These are phyloP conservation scores for Colossoma macropomum DNA, from an alignment of 2,113 vertebrate species.

Conservation along the genomic window DNA sequence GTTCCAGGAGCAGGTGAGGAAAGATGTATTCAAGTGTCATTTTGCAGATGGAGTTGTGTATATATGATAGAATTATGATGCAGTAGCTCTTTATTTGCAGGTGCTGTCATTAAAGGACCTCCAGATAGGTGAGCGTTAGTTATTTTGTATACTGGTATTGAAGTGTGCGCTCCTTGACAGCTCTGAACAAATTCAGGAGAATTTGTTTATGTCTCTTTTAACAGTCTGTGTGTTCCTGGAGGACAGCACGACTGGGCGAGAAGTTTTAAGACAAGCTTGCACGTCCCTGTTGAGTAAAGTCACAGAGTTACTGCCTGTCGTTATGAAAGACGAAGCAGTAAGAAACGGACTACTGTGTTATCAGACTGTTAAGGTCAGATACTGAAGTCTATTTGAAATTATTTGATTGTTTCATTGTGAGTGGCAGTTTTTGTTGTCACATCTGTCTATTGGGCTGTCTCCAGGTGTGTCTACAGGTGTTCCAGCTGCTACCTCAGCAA, in stretches of 20 bases:
- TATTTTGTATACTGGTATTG: not conserved
- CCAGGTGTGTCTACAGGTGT: conserved; percentile 87
- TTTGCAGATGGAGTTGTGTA: not conserved
- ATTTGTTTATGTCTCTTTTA: not conserved
- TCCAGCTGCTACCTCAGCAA: conserved; percentile 77
- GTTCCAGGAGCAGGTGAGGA: conserved; percentile 64
- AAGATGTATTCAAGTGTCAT: too few relatives aligned
- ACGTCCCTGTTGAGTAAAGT: conserved; percentile 69
- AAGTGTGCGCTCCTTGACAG: too few relatives aligned
- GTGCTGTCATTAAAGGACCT: conserved; percentile 69
- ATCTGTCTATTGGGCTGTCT: not conserved
- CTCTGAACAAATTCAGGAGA: too few relatives aligned
- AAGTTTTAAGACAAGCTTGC: conserved; percentile 71
- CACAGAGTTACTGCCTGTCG: conserved; percentile 65
- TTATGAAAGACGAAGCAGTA: conserved; percentile 67
- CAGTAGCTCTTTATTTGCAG: conserved; percentile 61
- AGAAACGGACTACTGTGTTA: conserved; percentile 69
- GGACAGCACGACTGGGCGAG: conserved; percentile 77
- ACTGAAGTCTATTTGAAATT: not conserved
- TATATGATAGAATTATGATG: not conserved
- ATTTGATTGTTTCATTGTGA: not conserved
- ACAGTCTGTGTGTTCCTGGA: conserved; percentile 86
- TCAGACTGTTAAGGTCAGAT: conserved; percentile 81
- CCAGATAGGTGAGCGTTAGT: conserved; percentile 71
- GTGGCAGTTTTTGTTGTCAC: not conserved